Evolutionary conservation across 1,140 invertebrate species (phyloP), one percentile per base, ranked within the genome.

Genomic region (Meloidogyne chitwoodi): DNA sequence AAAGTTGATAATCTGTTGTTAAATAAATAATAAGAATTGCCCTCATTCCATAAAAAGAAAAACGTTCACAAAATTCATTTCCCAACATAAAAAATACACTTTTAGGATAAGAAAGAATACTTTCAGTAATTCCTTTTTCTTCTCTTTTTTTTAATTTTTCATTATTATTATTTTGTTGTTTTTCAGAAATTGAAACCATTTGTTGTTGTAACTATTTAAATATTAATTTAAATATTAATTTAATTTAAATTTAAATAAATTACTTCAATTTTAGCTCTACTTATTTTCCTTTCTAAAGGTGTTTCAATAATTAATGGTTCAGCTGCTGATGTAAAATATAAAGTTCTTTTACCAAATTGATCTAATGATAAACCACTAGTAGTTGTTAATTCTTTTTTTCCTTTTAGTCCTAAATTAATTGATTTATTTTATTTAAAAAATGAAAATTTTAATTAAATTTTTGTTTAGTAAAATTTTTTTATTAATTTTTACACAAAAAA

Each of bases 41-140:
- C 27, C 92, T 91, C 92, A 96, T 93, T 84, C 95, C 95, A 91
- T 96, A 97, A 88, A 91, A 97, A 48, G 92, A 93, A 88, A 97
- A 98, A 85, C 95, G 90, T 89, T 98, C 95, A 88, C 95, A 97
- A 87, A 97, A 95, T 88, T 98, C 95, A 91, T 94, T 96, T 83
- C 91, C 92, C 75, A 98, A 90, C 83, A 98, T 97, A 88, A 96
- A 95, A 84, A 93, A 93, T n/a, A 96, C 92, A 3, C 93, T 91
- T 85, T 92, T 93, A 0, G 95, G 94, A 68, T 87, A 86, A 14
- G 24, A 69, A 27, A 75, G 72, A 1, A 81, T 27, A 69, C 78
- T 77, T 24, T 38, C 68, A 38, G 80, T 44, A 26, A 81, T 34
- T 41, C 78, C 79, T 64, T 81, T 65, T 48, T 75, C 74, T 19